These are phyloP conservation scores for Dallia pectoralis DNA, from an alignment of 2,797 vertebrate species.

Conservation along the genomic window DNA sequence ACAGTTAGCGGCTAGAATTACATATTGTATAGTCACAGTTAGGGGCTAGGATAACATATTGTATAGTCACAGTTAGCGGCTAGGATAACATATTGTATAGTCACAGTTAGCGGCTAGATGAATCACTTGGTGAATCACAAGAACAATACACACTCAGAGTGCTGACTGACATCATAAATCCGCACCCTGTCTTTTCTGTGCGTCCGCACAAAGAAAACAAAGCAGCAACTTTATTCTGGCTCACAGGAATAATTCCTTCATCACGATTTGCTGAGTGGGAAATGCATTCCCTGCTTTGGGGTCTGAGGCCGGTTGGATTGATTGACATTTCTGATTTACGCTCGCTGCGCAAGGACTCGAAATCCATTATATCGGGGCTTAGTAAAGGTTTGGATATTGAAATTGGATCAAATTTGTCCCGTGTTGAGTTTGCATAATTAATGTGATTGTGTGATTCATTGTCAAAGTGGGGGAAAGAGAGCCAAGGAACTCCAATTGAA, in stretches of 20 bases:
- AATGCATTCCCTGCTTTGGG: slow-evolving; percentile 54
- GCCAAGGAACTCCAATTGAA: not conserved
- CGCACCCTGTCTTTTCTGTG: slow-evolving; percentile 41
- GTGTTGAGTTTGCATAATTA: slow-evolving; percentile 21
- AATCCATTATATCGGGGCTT: slow-evolving; percentile 11
- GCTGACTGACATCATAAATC: slow-evolving; percentile 56
- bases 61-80: too few relatives aligned
- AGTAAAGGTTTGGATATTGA: slow-evolving; percentile 32
- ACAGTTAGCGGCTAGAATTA: slow-evolving; percentile 40
- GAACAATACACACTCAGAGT: slow-evolving; percentile 48
- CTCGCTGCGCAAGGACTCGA: slow-evolving; percentile 37
- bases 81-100: too few relatives aligned
- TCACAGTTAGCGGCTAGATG: slow-evolving; percentile 58
- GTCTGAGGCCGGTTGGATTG: slow-evolving; percentile 34
- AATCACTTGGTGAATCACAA: slow-evolving; percentile 34
- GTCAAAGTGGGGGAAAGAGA: not conserved
- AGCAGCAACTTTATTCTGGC: slow-evolving; percentile 58
- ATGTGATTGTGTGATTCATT: slow-evolving; percentile 11
- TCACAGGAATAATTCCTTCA: slow-evolving; percentile 63
- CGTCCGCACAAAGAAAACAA: slow-evolving; percentile 23
- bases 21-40: slow-evolving; percentile 41
- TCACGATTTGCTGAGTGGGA: slow-evolving; percentile 47
- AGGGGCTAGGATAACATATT: too few relatives aligned
- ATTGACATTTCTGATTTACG: slow-evolving; percentile 41
- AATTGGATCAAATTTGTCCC: slow-evolving; percentile 1